These are phyloP conservation scores for Celastrina argiolus DNA, from an alignment of 2,888 invertebrate species.

Conservation along the genomic window DNA sequence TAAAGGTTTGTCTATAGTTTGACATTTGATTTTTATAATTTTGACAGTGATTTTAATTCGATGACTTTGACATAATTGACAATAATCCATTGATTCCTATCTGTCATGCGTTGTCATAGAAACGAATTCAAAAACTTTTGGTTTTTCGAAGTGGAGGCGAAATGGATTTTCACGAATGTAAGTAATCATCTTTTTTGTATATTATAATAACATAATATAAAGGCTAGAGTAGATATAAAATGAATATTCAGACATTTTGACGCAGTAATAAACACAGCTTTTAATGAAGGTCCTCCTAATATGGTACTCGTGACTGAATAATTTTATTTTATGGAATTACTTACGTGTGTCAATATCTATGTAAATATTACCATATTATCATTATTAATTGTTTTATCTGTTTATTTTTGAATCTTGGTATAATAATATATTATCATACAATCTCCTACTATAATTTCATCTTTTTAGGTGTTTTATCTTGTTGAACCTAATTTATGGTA, in stretches of 20 bases:
- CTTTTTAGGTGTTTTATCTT: not conserved
- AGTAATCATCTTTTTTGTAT: slow-evolving; percentile 40
- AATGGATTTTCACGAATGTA: slow-evolving; percentile 72
- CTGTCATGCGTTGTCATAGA: slow-evolving; percentile 78
- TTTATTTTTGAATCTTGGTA: too few species aligned
- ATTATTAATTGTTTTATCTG: too few species aligned
- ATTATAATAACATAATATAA: slow-evolving; percentile 28
- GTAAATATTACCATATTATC: too few species aligned
- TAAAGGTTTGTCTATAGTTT: not conserved
- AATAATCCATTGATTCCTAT: too few species aligned
- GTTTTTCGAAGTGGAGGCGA: slow-evolving; percentile 66
- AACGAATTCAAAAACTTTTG: slow-evolving; percentile 69
- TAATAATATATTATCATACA: not conserved
- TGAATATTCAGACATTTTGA: not conserved
- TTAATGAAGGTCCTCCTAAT: slow-evolving; percentile 37
- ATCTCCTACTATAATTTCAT: not conserved
- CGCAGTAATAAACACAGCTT: slow-evolving; percentile 37
- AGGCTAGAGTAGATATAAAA: not conserved
- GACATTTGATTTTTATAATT: slow-evolving; percentile 16
- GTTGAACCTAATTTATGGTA: not conserved
- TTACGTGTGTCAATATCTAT: too few species aligned
- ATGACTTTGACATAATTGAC: too few species aligned
- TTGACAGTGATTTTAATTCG: slow-evolving; percentile 4
- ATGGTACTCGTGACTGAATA: slow-evolving; percentile 17
- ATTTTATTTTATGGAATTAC: slow-evolving; percentile 4